Evolutionary conservation across 1,140 invertebrate species (phyloP).

Genomic region (Oedothorax gibbosus): DNA sequence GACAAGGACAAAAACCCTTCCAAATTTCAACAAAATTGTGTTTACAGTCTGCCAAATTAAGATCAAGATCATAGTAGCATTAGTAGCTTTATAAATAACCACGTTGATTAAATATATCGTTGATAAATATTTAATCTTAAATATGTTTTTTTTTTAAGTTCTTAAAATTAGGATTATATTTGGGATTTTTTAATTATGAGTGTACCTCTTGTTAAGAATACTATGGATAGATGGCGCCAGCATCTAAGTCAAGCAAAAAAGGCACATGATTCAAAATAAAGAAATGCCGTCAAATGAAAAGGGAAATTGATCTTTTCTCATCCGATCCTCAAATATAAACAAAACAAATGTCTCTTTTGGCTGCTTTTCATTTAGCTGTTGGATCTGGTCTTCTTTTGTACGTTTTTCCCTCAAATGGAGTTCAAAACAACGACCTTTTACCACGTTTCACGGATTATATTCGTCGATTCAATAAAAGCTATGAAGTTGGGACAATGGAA

Average conservation of each 20-base stretch:
- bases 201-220: no score
- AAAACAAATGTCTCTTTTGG: constrained; percentile 28
- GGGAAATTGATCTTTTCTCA: not conserved
- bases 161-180: no score
- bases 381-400: constrained; percentile 24
- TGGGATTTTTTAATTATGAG: no score
- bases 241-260: not conserved
- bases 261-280: constrained; percentile 37
- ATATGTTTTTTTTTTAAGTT: no score
- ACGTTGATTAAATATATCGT: no score
- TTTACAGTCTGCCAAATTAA: no score
- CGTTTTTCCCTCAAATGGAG: constrained; percentile 10
- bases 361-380: constrained; percentile 35
- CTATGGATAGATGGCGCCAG: constrained; percentile 21
- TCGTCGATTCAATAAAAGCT: constrained; percentile 77
- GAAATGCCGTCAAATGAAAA: not conserved
- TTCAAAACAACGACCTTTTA: constrained; percentile 5
- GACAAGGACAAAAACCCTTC: no score
- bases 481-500: constrained; percentile 73
- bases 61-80: no score
- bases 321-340: not conserved
- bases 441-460: constrained; percentile 74
- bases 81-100: no score
- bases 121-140: no score
- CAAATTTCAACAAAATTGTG: no score